phyloP scores from a whole-genome alignment of 92 coral and sea anemone genomes.

The Zoanthus sociatus region DNA sequence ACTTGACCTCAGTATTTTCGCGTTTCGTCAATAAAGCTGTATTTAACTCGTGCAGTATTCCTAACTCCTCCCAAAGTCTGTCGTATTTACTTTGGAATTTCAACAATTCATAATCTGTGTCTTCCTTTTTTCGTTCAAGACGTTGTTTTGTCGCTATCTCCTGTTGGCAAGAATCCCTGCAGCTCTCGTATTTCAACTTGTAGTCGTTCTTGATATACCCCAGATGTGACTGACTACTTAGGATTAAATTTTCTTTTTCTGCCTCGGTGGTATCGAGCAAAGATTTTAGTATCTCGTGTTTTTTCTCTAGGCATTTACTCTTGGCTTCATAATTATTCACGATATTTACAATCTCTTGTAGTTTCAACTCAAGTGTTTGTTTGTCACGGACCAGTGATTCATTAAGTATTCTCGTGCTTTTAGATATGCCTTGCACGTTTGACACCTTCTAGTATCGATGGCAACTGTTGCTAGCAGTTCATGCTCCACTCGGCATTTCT shows the following conservation, averaged over 20 bases:
- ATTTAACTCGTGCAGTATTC: slow-evolving; percentile 29
- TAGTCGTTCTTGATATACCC: slow-evolving; percentile 47
- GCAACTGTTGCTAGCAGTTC: slow-evolving; percentile 29
- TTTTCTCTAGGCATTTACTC: slow-evolving; percentile 8
- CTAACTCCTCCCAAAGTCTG: slow-evolving; percentile 38
- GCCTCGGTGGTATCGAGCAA: slow-evolving; percentile 10
- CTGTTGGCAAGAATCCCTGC: slow-evolving; percentile 46
- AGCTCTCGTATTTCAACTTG: slow-evolving; percentile 55
- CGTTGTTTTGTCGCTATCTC: slow-evolving; percentile 48
- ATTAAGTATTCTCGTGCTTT: slow-evolving; percentile 37
- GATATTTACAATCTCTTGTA: slow-evolving; percentile 37
- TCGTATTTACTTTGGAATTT: slow-evolving; percentile 48
- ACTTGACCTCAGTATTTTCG: slow-evolving; percentile 45
- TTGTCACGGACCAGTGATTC: slow-evolving; percentile 47
- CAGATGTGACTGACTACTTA: slow-evolving; percentile 58
- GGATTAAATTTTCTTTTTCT: slow-evolving; percentile 44
- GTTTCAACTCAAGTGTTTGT: slow-evolving; percentile 27
- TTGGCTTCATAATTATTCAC: slow-evolving; percentile 40
- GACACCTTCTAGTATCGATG: slow-evolving; percentile 29
- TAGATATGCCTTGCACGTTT: slow-evolving; percentile 38
- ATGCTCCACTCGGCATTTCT: slow-evolving; percentile 13
- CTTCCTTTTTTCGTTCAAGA: slow-evolving; percentile 47
- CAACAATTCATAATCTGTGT: slow-evolving; percentile 49
- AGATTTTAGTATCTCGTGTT: not conserved
- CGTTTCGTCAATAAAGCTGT: slow-evolving; percentile 41